Conservation (phyloP, 1,140 invertebrate genomes). For the Anadara kagoshimensis region DNA sequence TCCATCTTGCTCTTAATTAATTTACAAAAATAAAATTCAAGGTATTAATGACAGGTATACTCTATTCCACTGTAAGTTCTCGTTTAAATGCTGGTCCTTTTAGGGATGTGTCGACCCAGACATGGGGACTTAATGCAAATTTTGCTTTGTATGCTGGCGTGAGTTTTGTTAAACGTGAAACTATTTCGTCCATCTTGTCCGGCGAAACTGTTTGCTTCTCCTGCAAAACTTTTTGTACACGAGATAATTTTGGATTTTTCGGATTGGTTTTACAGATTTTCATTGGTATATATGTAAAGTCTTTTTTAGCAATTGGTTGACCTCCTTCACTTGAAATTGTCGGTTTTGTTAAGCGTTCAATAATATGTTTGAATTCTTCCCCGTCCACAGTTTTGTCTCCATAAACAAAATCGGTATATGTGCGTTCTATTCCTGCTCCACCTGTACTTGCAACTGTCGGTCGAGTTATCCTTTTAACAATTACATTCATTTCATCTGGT, state of each 20-base stretch:
- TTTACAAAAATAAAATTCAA: background rate
- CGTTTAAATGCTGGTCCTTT: slow-evolving; percentile 47
- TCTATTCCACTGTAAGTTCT: slow-evolving; percentile 15
- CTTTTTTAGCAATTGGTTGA: slow-evolving; percentile 45
- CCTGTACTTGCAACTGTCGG: slow-evolving; percentile 59
- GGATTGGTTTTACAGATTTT: slow-evolving; percentile 53
- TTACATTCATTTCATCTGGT: slow-evolving; percentile 43
- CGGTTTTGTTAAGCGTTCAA: slow-evolving; percentile 52
- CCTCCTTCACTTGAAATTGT: slow-evolving; percentile 55
- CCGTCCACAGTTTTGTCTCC: slow-evolving; percentile 49
- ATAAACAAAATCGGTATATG: slow-evolving; percentile 51
- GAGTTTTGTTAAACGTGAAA: slow-evolving; percentile 52
- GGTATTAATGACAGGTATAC: too few relatives aligned
- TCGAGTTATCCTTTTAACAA: slow-evolving; percentile 50
- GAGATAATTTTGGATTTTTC: slow-evolving; percentile 52
- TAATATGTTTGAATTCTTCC: slow-evolving; percentile 54
- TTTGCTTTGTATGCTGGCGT: slow-evolving; percentile 64
- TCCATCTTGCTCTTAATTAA: background rate
- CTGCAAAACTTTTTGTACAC: slow-evolving; percentile 47
- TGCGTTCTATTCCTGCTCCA: slow-evolving; percentile 44
- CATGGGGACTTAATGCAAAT: slow-evolving; percentile 55
- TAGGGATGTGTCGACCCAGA: slow-evolving; percentile 54
- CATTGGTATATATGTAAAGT: slow-evolving; percentile 52
- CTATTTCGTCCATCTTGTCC: slow-evolving; percentile 52
- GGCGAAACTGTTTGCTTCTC: slow-evolving; percentile 42